Base-by-base conservation (phyloP, 2,888 invertebrate genomes). In the Pedicia rivosa region DNA sequence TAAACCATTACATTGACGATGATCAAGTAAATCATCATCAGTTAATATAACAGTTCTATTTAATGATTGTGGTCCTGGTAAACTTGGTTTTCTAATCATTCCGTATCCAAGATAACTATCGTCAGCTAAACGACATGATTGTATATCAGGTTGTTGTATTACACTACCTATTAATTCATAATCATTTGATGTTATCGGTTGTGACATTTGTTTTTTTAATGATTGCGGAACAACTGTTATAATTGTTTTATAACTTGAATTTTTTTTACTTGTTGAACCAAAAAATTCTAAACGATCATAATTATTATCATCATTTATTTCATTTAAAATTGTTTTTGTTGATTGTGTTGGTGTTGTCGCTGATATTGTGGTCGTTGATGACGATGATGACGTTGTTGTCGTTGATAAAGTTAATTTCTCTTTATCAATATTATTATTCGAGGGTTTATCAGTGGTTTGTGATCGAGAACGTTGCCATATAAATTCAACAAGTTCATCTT, bases 251-350 rank as follows among this genome's bases (percentile, higher is more conserved):
- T 84, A 84, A 7, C 70, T 68, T 50, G 67, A 70, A 40, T 68
- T 57, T 10, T 64, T 52, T 59, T 77, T 79, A 44, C 74, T 74
- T 39, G 78, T 74, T 1, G 82, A 78, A 9, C 82, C 81, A 51
- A 86, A 78, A 53, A 82, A 81, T 51, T 84, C 79, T 40, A 87
- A 58, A 42, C 78, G 77, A 55, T 86, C 84, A 57, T 87, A 87
- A 50, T 75, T 74, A 41, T 70, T 66, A 50, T 70, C 56, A 17
- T 43, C n/a, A 31, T 55, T 56, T 27, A 53, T 54, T 39, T 57
- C 53, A 15, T 53, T 24, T 14, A 26, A 36, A 20, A 29, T 29
- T 31, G 12, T 20, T 12, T 16, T 16, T 7, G 26, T 15, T 2
- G 35, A 26, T 16, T 25, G 16, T 26, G 25, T 36, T 16, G 29